Base-by-base conservation (phyloP, 2,888 invertebrate species). In the Diaphora mendica region DNA sequence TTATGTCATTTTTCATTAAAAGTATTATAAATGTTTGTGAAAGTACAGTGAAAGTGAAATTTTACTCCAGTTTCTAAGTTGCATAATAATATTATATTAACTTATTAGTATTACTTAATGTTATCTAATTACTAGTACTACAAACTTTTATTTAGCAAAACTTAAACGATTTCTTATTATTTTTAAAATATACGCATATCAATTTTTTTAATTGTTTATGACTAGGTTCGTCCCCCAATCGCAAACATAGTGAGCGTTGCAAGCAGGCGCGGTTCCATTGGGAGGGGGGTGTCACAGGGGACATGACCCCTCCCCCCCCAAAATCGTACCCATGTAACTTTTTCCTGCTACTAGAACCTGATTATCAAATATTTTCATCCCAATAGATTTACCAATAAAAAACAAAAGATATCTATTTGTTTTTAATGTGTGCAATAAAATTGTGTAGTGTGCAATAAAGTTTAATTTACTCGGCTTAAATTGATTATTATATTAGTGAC, bases 41-140 rank as follows among this genome's bases (percentile, higher is more conserved):
- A 55, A 55, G 51, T 55, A 55, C n/a, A 55, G 30, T 62, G 62
- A 30, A 62, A 62, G 62, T 62, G 62, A 62, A 30, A 30, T 30
- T 62, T 17, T 62, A 62, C 62, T 30, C 30, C 17, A 30, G 2
- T 62, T 62, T 62, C 30, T 17, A 55, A 17, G 62, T 62, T 26
- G 17, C 8, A 17, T 62, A 30, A 30, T 30, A 30, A 13, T 30
- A 30, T 17, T 30, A 30, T 15, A 62, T 30, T 30, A 62, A 30
- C 26, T n/a, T 9, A 13, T 13, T 55, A 33, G 3, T 39, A n/a
- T n/a, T n/a, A n/a, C 39, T 3, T 9, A 59, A 26, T 62, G n/a
- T n/a, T n/a, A 62, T 17, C 30, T 62, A 62, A 62, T 17, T 62
- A 30, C 59, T 59, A 23, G 8, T 51, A 51, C 51, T 17, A 30